Percentiles rank a stretch among this genome's conserved stretches.
phyloP scores from a whole-genome alignment of 2,113 vertebrate genomes.

The Poecile atricapillus region DNA sequence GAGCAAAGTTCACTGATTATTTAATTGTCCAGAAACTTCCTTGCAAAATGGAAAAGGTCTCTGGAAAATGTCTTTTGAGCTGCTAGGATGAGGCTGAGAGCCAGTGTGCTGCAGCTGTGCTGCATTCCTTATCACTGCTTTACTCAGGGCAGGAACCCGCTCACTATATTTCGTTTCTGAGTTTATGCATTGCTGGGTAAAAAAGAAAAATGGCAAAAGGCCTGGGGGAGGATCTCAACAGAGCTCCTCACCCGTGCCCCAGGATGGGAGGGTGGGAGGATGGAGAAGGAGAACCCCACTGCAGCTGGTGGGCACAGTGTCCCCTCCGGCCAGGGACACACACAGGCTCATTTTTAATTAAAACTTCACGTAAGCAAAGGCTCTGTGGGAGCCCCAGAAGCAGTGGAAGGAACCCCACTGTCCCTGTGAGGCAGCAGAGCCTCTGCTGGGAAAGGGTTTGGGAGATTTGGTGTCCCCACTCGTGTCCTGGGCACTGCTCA shows the following conservation, averaged over 20 bases:
- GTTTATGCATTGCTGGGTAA: not conserved
- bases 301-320: not conserved
- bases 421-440: not conserved
- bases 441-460: not conserved
- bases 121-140: not conserved
- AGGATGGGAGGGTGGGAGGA: fast-evolving
- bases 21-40: not conserved
- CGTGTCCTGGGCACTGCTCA: not conserved
- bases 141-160: not conserved
- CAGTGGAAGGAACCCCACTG: fast-evolving
- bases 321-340: not conserved
- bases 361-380: not conserved
- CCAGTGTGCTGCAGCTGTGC: not conserved
- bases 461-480: not conserved
- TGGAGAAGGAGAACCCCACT: not conserved
- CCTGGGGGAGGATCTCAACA: not conserved
- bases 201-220: not conserved
- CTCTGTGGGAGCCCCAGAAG: fast-evolving
- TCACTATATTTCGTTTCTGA: not conserved
- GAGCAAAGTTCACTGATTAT: not conserved
- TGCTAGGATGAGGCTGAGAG: not conserved
- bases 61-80: constrained; percentile 10
- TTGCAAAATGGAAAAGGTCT: not conserved
- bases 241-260: not conserved
- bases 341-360: not conserved